Evolutionary conservation across 2,113 vertebrate species (phyloP).

Genomic region (Gymnarchus niloticus): DNA sequence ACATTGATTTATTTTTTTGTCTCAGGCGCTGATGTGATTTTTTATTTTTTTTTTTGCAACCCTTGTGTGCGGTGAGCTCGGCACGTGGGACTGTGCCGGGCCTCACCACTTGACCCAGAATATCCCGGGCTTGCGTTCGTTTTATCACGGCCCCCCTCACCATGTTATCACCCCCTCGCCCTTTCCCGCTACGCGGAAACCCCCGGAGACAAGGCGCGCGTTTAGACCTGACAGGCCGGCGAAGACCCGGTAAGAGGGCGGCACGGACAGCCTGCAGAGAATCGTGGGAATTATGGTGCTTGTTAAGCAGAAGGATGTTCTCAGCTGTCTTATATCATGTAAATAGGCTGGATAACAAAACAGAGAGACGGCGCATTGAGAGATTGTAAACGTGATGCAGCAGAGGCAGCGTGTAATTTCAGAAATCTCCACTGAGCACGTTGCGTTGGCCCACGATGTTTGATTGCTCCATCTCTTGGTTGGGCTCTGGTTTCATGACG

Average conservation of each 20-base stretch:
- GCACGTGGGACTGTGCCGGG: background rate
- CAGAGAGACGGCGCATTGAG: background rate
- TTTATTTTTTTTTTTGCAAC: background rate
- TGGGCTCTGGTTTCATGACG: background rate
- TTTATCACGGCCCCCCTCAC: constrained; percentile 24
- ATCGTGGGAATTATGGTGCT: background rate
- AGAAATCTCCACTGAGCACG: background rate
- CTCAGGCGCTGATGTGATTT: background rate
- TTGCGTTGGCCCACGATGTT: too few relatives aligned
- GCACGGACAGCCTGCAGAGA: background rate
- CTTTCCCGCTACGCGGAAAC: background rate
- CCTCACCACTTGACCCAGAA: background rate
- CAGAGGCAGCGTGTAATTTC: background rate
- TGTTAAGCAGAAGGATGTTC: background rate
- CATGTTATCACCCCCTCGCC: constrained; percentile 29
- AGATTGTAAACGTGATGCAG: background rate
- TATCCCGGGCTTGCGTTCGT: constrained; percentile 23
- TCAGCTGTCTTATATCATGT: too few relatives aligned
- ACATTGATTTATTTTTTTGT: constrained; percentile 31
- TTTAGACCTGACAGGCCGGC: too few relatives aligned
- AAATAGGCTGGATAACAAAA: background rate
- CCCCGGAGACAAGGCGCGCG: background rate
- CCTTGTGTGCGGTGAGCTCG: background rate
- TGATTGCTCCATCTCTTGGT: background rate
- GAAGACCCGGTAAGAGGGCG: background rate